Evolutionary conservation across 2,888 invertebrate genomes (phyloP), one percentile per base, ranked within the genome.

Genomic region (Cryptocheilus praepositus): DNA sequence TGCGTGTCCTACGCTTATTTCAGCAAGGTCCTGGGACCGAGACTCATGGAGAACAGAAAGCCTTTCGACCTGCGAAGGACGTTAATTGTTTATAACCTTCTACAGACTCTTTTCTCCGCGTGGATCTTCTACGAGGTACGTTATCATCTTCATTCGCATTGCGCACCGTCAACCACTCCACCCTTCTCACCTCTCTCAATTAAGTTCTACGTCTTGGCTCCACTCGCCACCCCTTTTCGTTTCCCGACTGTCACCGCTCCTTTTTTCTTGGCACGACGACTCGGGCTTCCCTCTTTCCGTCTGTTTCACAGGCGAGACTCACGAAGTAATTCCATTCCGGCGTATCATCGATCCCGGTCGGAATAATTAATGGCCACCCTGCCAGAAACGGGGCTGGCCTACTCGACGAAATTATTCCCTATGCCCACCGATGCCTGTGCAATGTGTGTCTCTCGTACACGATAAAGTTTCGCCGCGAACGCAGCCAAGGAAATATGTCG

Each of bases 51-150:
- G 82, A 95, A 96, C 88, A 92, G 96, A 74, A 95, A 96, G 90
- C 95, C 98, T 52, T 94, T 95, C 90, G 93, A 96, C 85, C 91
- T 98, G 73, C 92, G 95, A 81, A 91, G 91, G 81, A 88, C 95
- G 66, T 92, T 98, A 86, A 93, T 98, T 80, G 89, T 94, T 76
- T 98, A 98, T 89, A 98, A 98, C 90, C 91, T 96, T 77, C 91
- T 94, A 85, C 98, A 98, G 92, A 97, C 97, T 36, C 84, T 95
- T 80, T 95, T 98, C 89, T 97, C 97, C 86, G 91, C 94, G 71
- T 97, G 96, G 94, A 94, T 97, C 89, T 97, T 96, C 90, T 94
- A 95, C 88, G 96, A 97, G 94, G 97, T 97, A 89, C 90, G 90
- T 89, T 8, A 16, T 43, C 11, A n/a, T 49, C 28, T 7, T 8